Percentiles rank a stretch among this genome's conserved stretches.
phyloP scores from a whole-genome alignment of 2,888 invertebrate genomes.

The Hypomecis atomaria region DNA sequence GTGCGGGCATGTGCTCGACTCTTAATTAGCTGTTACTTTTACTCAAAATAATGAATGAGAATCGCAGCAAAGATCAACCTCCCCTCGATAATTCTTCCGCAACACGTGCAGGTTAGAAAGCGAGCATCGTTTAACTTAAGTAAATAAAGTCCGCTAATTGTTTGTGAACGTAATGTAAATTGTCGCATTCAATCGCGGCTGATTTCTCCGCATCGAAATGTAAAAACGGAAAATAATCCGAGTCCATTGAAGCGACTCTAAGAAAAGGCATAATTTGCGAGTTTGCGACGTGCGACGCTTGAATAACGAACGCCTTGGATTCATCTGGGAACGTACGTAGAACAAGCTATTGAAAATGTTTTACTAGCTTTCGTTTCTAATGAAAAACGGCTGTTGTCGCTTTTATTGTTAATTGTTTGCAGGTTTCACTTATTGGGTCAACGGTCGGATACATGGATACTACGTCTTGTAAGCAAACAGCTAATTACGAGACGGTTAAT shows the following conservation, averaged over 20 bases:
- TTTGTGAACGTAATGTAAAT: slow-evolving; percentile 36
- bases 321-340: slow-evolving; percentile 61
- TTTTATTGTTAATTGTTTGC: slow-evolving; percentile 59
- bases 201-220: slow-evolving; percentile 58
- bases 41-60: slow-evolving; percentile 73
- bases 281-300: slow-evolving; percentile 58
- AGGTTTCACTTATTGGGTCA: slow-evolving; percentile 62
- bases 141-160: slow-evolving; percentile 35
- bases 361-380: slow-evolving; percentile 68
- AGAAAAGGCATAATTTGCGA: slow-evolving; percentile 65
- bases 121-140: slow-evolving; percentile 51
- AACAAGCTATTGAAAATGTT: slow-evolving; percentile 65
- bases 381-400: slow-evolving; percentile 61
- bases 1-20: slow-evolving; percentile 55
- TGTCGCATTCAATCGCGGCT: slow-evolving; percentile 34
- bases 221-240: slow-evolving; percentile 71
- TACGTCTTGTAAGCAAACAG: slow-evolving; percentile 4
- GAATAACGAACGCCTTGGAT: slow-evolving; percentile 57
- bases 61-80: slow-evolving; percentile 60
- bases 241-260: slow-evolving; percentile 70
- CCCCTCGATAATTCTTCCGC: slow-evolving; percentile 62
- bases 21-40: slow-evolving; percentile 76
- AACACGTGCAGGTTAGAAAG: slow-evolving; percentile 66
- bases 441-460: slow-evolving; percentile 40
- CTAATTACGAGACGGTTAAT: background rate